Evolutionary conservation across 30 jellyfish, hydroid and myxozoan genomes (phyloP).

Genomic region (Morbakka virulenta): DNA sequence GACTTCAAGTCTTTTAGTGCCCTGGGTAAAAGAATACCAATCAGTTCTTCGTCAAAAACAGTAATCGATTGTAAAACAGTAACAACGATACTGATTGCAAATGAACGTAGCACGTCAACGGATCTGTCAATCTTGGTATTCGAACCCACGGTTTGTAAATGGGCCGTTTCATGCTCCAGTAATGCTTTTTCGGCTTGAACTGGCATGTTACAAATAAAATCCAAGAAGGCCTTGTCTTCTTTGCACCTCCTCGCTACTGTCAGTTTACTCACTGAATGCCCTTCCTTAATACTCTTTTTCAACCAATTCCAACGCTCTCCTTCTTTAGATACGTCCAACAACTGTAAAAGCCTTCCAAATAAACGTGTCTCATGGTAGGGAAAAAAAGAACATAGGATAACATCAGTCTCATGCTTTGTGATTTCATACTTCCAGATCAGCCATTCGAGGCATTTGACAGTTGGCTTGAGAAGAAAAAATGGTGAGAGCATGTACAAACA

Average conservation of each 20-base stretch:
- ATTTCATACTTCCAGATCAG: constrained; percentile 74
- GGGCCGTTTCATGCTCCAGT: too few species aligned
- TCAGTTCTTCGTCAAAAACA: too few species aligned
- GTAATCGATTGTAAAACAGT: too few species aligned
- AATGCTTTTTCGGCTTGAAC: constrained; percentile 64
- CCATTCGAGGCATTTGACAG: constrained; percentile 85
- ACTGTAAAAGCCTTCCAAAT: constrained; percentile 67
- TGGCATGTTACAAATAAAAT: constrained; percentile 59
- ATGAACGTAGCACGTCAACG: too few species aligned
- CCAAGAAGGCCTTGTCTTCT: constrained; percentile 30
- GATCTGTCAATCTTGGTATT: too few species aligned
- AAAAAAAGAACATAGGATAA: constrained; percentile 57
- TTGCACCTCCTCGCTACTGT: constrained; percentile 61
- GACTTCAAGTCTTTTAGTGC: too few species aligned
- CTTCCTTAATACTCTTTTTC: constrained; percentile 31
- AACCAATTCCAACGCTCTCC: constrained; percentile 69
- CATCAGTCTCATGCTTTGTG: constrained; percentile 53
- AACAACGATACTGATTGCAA: too few species aligned
- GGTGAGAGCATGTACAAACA: constrained; percentile 67
- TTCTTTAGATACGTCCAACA: constrained; percentile 20
- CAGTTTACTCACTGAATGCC: constrained; percentile 58
- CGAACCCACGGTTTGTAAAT: too few species aligned
- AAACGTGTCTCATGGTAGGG: constrained; percentile 91
- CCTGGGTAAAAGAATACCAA: too few species aligned
- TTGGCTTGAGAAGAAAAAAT: constrained; percentile 74